Evolutionary conservation across 2,113 vertebrate genomes (phyloP), one percentile per base, ranked within the genome.

Genomic region (Meriones unguiculatus): DNA sequence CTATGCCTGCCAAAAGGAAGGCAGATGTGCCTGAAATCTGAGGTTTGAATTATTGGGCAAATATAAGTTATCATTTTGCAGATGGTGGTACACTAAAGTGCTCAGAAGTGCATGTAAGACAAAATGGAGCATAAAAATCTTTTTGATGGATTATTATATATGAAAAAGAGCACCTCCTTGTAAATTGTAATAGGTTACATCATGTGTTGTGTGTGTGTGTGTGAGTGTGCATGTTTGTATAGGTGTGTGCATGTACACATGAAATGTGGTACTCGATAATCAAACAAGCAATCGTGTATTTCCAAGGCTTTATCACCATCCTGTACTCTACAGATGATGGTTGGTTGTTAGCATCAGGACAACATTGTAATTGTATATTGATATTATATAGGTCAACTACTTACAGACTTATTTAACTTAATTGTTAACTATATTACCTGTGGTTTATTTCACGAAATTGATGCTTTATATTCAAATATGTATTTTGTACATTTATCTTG

Each of bases 381-480:
- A 59, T 35, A 89, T 50, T 75, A n/a, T 32, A 24, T 67, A 85
- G 1, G n/a, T 87, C 89, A 81, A 77, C 28, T 59, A 46, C 20
- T 72, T 87, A 57, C 25, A 41, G 18, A 24, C 57, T 86, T 9
- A 3, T 90, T 96, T 76, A 94, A 38, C 10, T 80, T 92, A 87
- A 57, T 3, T 93, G 15, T 52, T 76, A 91, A 62, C 3, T 30
- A 85, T 0, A 30, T 1, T 46, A 25, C 1, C 54, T 46, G 52
- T 2, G 86, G 30, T 84, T 69, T 77, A 84, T 57, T 80, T 67
- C 28, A 64, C n/a, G 38, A 11, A 82, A 8, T 90, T 38, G 10
- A 54, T n/a, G 78, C 59, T 96, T 94, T 20, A 85, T 76, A 81
- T 86, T 94, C 22, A 95, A 46, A 54, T 86, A 35, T 62, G 2